These are phyloP conservation scores for Caligus rogercresseyi DNA, from an alignment of 1,140 invertebrate genomes.

Conservation along the genomic window DNA sequence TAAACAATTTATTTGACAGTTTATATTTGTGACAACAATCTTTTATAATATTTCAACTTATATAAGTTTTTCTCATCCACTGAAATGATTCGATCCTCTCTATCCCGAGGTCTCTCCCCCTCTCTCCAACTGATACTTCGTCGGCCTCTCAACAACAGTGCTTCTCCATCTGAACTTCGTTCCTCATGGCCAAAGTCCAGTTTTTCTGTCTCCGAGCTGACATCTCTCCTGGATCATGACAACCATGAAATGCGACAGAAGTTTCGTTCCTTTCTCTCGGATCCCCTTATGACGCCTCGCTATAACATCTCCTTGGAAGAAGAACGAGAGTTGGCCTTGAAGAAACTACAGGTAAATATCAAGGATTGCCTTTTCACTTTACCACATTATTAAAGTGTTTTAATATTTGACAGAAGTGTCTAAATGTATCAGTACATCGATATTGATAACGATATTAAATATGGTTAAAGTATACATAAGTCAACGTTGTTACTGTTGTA, in stretches of 20 bases:
- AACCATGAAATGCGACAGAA: conserved; percentile 28
- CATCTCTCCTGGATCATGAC: conserved; percentile 28
- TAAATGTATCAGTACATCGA: too few species aligned
- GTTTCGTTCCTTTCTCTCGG: conserved; percentile 26
- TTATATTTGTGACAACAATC: too few species aligned
- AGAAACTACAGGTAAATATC: conserved; percentile 24
- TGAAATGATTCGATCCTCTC: too few species aligned
- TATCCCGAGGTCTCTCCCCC: too few species aligned
- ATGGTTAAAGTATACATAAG: too few species aligned
- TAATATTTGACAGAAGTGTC: too few species aligned
- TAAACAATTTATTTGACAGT: too few species aligned
- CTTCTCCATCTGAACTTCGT: conserved; percentile 1
- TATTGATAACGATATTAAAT: too few species aligned
- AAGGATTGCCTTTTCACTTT: too few species aligned
- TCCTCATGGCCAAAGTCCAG: conserved; percentile 5
- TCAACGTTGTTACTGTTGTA: too few species aligned
- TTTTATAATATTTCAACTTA: too few species aligned
- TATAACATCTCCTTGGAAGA: conserved; percentile 28
- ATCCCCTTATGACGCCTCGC: conserved; percentile 23
- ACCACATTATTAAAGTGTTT: not conserved
- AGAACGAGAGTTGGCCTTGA: conserved; percentile 27
- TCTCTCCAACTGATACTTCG: not conserved
- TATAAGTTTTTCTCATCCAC: too few species aligned
- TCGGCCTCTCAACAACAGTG: not conserved
- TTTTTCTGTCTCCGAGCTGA: conserved; percentile 23